Conservation (phyloP, 2,797 vertebrate species). For the Psittacula derbiana region DNA sequence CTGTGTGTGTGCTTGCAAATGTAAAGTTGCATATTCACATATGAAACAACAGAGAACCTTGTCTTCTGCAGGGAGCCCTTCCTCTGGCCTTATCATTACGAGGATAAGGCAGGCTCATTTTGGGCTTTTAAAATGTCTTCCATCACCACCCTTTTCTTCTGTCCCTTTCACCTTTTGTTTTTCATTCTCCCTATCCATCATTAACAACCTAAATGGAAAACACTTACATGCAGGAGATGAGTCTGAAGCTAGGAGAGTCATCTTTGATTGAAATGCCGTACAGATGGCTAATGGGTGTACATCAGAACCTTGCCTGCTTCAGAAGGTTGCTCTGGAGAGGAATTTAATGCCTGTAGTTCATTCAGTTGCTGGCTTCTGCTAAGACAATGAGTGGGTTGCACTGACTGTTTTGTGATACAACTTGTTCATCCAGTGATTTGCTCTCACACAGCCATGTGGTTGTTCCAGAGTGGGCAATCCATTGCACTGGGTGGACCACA, state of each 20-base stretch:
- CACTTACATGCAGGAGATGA: not conserved
- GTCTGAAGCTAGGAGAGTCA: not conserved
- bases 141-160: not conserved
- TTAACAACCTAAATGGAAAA: not conserved
- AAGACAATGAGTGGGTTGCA: not conserved
- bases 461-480: not conserved
- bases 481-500: not conserved
- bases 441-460: not conserved
- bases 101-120: not conserved
- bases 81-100: not conserved
- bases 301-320: not conserved
- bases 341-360: not conserved
- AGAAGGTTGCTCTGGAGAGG: not conserved
- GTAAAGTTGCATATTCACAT: fast-evolving
- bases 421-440: not conserved
- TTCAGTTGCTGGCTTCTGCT: not conserved
- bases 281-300: not conserved
- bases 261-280: not conserved
- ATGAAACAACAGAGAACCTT: not conserved
- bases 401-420: not conserved
- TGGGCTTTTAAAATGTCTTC: not conserved
- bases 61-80: not conserved
- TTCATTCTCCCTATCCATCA: not conserved
- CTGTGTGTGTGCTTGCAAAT: fast-evolving
- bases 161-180: not conserved